These are phyloP conservation scores for Mormyrops attenuatus DNA, from an alignment of 2,797 vertebrate species.

Conservation along the genomic window DNA sequence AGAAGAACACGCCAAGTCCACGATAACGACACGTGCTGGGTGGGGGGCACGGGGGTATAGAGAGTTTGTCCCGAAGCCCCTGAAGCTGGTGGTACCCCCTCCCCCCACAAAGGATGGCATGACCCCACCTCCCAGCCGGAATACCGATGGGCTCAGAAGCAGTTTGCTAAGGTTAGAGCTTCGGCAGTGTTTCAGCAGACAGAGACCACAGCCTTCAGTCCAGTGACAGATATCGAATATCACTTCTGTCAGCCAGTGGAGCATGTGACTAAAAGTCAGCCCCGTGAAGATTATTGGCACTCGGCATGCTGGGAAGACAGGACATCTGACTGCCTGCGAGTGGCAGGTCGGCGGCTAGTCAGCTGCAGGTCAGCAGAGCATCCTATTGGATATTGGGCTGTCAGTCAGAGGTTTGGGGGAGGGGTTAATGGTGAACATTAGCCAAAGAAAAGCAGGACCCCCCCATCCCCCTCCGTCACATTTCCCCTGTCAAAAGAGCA, in stretches of 20 bases:
- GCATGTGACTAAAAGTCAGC: not conserved
- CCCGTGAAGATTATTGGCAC: not conserved
- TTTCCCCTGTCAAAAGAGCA: not conserved
- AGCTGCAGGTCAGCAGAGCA: not conserved
- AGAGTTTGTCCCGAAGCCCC: not conserved
- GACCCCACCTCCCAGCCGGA: not conserved
- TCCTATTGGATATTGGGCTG: not conserved
- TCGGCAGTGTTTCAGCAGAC: not conserved
- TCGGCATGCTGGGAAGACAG: not conserved
- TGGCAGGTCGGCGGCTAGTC: not conserved
- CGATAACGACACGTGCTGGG: not conserved
- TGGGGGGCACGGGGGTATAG: not conserved
- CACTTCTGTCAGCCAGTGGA: not conserved
- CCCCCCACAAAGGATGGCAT: not conserved
- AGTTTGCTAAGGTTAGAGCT: not conserved
- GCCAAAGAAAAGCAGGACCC: not conserved
- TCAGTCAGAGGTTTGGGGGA: not conserved
- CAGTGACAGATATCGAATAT: slow-evolving; percentile 9
- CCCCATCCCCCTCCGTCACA: not conserved
- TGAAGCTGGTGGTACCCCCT: not conserved
- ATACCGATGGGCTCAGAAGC: not conserved
- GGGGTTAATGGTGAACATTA: not conserved
- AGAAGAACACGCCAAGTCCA: not conserved
- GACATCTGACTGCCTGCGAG: not conserved
- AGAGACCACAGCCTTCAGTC: not conserved